Base-by-base conservation (phyloP, 2,797 vertebrate species). In the Gymnopithys bicolor region DNA sequence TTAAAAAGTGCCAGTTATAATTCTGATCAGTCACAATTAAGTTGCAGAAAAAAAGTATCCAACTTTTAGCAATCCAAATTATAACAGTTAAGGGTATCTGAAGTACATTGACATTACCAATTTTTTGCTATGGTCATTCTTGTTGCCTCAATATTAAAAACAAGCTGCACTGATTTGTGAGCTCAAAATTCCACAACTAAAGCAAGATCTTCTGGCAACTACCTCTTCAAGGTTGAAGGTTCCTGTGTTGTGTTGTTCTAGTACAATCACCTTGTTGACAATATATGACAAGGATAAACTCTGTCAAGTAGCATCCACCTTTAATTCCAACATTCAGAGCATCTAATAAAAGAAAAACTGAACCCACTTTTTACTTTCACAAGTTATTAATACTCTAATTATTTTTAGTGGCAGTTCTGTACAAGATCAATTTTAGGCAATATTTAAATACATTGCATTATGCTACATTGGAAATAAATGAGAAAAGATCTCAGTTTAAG, bases 321-420 rank as follows among this genome's bases (percentile, higher is more conserved):
- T 69, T 69, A 59, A 39, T 39, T 37, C 18, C 37, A 79, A 4
- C 16, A 60, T 22, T 11, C n/a, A 32, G 5, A 59, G 8, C 17
- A 52, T 12, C 19, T n/a, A 43, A 71, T 24, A 46, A 75, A 74
- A 63, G 10, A 80, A 53, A 48, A 41, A 3, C 0, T 0, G 3
- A 74, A 37, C 2, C 7, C 24, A 49, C 13, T 33, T 22, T 60
- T 68, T 70, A 28, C 10, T 69, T 59, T 83, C 19, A 68, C 8
- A 39, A 64, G 8, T 41, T 55, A 80, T 79, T 73, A 52, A 33
- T 39, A 46, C 8, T 55, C 2, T 41, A 10, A 9, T 10, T 48
- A 39, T 63, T 73, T 75, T 90, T 43, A 53, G 28, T 3, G 37
- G 4, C 4, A 39, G 10, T 63, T 83, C 49, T 86, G 41, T 85